phyloP scores from a whole-genome alignment of 2,113 vertebrate species.

The Cyphomyrus plagiostoma region DNA sequence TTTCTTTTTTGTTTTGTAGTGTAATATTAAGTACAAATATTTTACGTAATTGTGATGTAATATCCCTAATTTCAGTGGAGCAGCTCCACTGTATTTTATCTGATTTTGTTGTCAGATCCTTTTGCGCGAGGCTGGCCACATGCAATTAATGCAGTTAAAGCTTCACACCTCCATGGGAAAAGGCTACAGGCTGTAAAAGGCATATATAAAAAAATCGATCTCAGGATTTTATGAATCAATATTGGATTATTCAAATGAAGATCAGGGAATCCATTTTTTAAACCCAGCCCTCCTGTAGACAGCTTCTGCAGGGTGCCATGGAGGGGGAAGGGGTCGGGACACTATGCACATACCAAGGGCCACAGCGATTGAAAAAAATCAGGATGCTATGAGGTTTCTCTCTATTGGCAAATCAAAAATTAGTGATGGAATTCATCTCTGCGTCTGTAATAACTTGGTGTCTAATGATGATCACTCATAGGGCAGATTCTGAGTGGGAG shows the following conservation, averaged over 20 bases:
- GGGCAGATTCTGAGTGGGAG: constrained; percentile 18
- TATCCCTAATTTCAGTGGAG: not conserved
- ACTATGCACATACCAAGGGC: not conserved
- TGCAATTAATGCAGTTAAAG: not conserved
- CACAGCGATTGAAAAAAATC: not conserved
- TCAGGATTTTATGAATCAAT: not conserved
- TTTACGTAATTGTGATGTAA: not conserved
- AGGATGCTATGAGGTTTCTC: not conserved
- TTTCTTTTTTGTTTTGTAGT: not conserved
- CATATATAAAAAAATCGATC: not conserved
- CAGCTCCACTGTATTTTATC: not conserved
- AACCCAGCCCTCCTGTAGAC: not conserved
- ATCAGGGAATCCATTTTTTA: not conserved
- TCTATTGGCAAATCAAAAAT: not conserved
- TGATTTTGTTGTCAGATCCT: not conserved
- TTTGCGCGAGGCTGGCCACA: not conserved
- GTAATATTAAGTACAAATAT: not conserved
- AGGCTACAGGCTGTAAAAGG: not conserved
- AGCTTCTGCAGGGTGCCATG: not conserved
- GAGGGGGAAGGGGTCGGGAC: not conserved
- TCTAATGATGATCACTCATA: constrained; percentile 29
- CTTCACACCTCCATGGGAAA: not conserved
- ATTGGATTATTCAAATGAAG: not conserved
- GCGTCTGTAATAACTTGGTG: constrained; percentile 10
- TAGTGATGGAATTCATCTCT: not conserved